These are phyloP conservation scores for Orchesella flavescens DNA, from an alignment of 2,888 invertebrate species.

Conservation along the genomic window DNA sequence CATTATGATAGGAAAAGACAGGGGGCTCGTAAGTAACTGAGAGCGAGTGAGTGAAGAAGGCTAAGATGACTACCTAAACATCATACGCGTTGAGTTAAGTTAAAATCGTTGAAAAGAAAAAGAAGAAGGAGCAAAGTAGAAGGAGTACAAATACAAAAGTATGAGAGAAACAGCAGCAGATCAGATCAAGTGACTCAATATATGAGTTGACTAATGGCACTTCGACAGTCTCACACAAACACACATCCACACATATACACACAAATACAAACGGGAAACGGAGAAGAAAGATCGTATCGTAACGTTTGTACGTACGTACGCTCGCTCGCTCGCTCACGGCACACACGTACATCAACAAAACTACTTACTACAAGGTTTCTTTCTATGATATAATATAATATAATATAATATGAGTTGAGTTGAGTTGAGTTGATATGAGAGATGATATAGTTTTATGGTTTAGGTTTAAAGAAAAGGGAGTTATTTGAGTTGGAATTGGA, in stretches of 20 bases:
- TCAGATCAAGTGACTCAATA: slow-evolving; percentile 4
- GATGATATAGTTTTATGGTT: no score
- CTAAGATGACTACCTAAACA: not conserved
- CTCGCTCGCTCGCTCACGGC: slow-evolving; percentile 3
- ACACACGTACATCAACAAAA: slow-evolving; percentile 1
- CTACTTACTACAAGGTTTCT: no score
- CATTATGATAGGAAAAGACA: no score
- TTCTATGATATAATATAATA: no score
- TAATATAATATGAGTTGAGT: no score
- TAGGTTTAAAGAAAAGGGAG: no score
- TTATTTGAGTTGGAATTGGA: no score
- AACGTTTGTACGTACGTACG: no score
- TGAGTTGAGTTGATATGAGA: no score
- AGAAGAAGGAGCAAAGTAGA: not conserved
- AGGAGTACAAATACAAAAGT: not conserved
- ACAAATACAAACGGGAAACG: not conserved
- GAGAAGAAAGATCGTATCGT: no score
- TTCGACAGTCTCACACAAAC: slow-evolving; percentile 29
- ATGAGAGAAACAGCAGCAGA: not conserved
- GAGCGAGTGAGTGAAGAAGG: not conserved
- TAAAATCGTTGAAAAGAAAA: not conserved
- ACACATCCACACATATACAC: slow-evolving; percentile 7
- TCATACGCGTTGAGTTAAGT: not conserved
- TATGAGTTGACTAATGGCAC: slow-evolving; percentile 39
- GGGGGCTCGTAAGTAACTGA: no score